Evolutionary conservation across 1,140 invertebrate species (phyloP).

Genomic region (Drosophila orosa): DNA sequence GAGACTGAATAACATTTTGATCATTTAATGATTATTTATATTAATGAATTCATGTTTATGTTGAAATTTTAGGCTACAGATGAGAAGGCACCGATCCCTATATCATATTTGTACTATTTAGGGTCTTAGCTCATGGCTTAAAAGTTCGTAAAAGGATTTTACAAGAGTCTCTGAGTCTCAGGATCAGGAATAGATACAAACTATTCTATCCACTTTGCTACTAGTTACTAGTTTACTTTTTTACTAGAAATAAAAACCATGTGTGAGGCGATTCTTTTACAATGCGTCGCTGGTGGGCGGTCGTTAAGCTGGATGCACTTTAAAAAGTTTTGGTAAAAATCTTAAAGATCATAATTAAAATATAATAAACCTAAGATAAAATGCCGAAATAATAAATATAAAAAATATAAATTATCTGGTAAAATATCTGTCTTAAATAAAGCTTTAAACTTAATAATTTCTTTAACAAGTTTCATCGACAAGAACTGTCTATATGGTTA

Average conservation of each 20-base stretch:
- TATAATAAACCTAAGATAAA: neutral
- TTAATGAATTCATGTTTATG: neutral
- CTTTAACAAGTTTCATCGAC: neutral
- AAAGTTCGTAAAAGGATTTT: neutral
- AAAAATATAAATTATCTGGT: neutral
- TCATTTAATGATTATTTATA: neutral
- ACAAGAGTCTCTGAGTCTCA: neutral
- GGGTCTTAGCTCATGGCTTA: neutral
- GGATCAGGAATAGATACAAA: neutral
- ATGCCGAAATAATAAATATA: neutral
- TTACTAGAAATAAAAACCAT: neutral
- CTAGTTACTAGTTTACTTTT: neutral
- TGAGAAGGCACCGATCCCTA: neutral
- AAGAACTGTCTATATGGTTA: too few species aligned
- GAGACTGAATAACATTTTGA: neutral
- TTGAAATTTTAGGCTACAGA: neutral
- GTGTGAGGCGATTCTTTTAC: conserved; percentile 2
- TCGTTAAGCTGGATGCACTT: neutral
- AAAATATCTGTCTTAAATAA: neutral
- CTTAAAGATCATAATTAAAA: neutral
- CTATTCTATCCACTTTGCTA: neutral
- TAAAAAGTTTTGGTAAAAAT: neutral
- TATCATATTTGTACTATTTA: neutral
- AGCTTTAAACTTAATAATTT: neutral
- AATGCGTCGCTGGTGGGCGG: neutral